phyloP scores from a whole-genome alignment of 2,888 invertebrate species.

The Acrocera orbiculus region DNA sequence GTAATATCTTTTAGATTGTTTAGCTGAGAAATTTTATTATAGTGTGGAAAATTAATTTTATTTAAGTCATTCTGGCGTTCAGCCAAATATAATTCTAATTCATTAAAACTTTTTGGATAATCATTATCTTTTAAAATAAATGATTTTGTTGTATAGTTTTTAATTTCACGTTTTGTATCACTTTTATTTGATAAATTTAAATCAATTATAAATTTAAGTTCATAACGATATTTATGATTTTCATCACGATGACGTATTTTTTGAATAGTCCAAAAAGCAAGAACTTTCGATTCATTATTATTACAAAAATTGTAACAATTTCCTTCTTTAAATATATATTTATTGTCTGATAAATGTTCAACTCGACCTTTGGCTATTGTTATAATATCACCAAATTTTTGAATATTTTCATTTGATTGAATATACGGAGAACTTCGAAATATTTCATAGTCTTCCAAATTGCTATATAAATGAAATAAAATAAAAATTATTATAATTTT shows the following conservation, averaged over 20 bases:
- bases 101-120: conserved; percentile 24
- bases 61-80: conserved; percentile 7
- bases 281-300: conserved; percentile 24
- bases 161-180: conserved; percentile 30
- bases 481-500: too few relatives aligned
- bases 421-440: conserved; percentile 23
- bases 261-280: conserved; percentile 52
- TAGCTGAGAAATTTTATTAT: too few relatives aligned
- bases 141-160: conserved; percentile 38
- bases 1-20: too few relatives aligned
- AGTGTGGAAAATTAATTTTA: too few relatives aligned
- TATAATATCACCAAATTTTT: conserved; percentile 44
- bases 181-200: conserved; percentile 25
- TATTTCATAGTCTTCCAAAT: conserved; percentile 21
- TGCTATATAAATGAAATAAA: conserved; percentile 12
- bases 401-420: conserved; percentile 19
- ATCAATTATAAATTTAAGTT: conserved; percentile 48
- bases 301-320: conserved; percentile 11
- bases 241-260: conserved; percentile 44
- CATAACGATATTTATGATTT: conserved; percentile 37
- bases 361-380: conserved; percentile 46
- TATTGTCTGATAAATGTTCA: conserved; percentile 32
- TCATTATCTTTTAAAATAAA: conserved; percentile 41
- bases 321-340: conserved; percentile 39
- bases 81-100: conserved; percentile 7